Percentiles rank a stretch among this genome's conserved stretches.
Evolutionary conservation across 2,888 invertebrate species (phyloP).

Genomic region (Eupeodes luniger): DNA sequence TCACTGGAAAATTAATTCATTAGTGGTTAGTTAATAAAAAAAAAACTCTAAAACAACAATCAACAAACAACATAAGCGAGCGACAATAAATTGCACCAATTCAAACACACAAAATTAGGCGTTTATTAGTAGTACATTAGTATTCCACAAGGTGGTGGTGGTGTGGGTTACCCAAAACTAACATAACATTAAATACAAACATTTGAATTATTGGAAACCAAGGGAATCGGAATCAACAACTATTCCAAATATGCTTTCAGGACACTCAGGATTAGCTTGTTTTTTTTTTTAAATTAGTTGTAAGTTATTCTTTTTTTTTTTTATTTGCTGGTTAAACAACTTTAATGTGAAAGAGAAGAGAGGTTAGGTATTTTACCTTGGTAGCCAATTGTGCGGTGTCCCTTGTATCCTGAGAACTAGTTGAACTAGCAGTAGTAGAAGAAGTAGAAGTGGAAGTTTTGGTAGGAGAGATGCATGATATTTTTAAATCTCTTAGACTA

Average conservation of each 20-base stretch:
- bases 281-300: slow-evolving; percentile 8
- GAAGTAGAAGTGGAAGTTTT: slow-evolving; percentile 20
- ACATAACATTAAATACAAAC: slow-evolving; percentile 30
- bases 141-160: not conserved
- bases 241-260: slow-evolving; percentile 68
- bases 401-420: slow-evolving; percentile 75
- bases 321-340: slow-evolving; percentile 31
- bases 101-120: slow-evolving; percentile 3
- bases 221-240: slow-evolving; percentile 27
- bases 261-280: slow-evolving; percentile 65
- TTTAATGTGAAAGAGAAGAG: slow-evolving; percentile 21
- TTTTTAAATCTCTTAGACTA: slow-evolving; percentile 72
- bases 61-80: slow-evolving; percentile 55
- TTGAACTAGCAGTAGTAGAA: slow-evolving; percentile 62
- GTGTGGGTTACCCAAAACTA: not conserved
- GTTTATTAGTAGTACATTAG: slow-evolving; percentile 40
- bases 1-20: not conserved
- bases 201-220: not conserved
- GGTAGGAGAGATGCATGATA: slow-evolving; percentile 73
- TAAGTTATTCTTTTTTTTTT: slow-evolving; percentile 1
- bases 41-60: slow-evolving; percentile 50
- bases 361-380: slow-evolving; percentile 61
- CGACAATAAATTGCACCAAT: not conserved
- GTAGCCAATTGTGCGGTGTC: slow-evolving; percentile 70
- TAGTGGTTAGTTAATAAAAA: slow-evolving; percentile 67